Evolutionary conservation across 2,888 invertebrate species (phyloP), one percentile per base, ranked within the genome.

Genomic region (Perizoma flavofasciatum): DNA sequence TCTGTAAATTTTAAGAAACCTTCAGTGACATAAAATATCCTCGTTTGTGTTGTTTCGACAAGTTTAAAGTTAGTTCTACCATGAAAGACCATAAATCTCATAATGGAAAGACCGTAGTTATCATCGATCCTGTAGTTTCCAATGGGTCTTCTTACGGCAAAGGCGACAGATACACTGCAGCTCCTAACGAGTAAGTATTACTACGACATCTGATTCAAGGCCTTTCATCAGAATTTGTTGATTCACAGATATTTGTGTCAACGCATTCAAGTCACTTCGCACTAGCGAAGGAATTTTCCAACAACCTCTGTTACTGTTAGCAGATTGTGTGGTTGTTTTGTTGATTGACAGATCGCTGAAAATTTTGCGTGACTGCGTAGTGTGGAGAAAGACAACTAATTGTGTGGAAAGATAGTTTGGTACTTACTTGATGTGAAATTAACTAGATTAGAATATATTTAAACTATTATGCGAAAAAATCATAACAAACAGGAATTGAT

Each of bases 131-230:
- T 40, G 61, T 68, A 35, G 66, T 72, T 45, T 71, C 67, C n/a
- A 86, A 83, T 65, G 86, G 86, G 10, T 82, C 87, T n/a, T 82
- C 87, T 4, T 91, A 89, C 67, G 89, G 89, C 53, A 87, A 86
- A 77, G 91, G 90, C 41, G 91, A 91, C 69, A 82, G 91, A 79
- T 83, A 87, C 65, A 89, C 91, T 3, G 89, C 91, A 49, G 90
- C 91, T 40, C 91, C 91, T 47, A 92, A 91, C 67, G 91, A 89
- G 91, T 91, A 78, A 92, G 91, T 89, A 46, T 54, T 53, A 49
- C 48, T 54, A 53, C 59, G 59, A 49, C 35, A 37, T 5, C 35
- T 34, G 47, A 40, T 5, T 9, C 56, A 40, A n/a, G 1, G 41
- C 7, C 40, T 46, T 37, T 55, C n/a, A 47, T 47, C 41, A 5